Evolutionary conservation across 2,113 vertebrate species (phyloP).

Genomic region (Tiliqua scincoides): DNA sequence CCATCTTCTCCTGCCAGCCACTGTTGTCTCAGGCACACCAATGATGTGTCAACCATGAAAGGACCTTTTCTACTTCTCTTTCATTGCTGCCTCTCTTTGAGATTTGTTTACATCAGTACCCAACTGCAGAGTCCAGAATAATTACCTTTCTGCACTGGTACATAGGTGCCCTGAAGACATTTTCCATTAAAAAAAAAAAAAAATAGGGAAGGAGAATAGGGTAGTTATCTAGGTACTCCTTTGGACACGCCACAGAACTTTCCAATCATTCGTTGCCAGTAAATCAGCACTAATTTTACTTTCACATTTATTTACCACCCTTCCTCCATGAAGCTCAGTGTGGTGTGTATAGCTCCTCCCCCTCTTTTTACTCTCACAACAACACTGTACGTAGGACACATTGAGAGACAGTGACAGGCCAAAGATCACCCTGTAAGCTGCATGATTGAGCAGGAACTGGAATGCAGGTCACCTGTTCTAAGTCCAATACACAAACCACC

Average conservation of each 20-base stretch:
- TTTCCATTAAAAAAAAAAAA: too few relatives aligned
- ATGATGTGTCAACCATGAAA: not conserved
- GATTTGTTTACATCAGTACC: not conserved
- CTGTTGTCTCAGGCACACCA: not conserved
- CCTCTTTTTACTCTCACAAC: too few relatives aligned
- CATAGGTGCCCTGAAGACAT: not conserved
- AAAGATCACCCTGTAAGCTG: too few relatives aligned
- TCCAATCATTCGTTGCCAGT: not conserved
- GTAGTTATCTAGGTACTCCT: not conserved
- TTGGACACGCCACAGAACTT: not conserved
- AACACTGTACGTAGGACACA: too few relatives aligned
- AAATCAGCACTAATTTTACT: too few relatives aligned
- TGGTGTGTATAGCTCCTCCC: too few relatives aligned
- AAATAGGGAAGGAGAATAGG: not conserved
- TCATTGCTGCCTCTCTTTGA: not conserved
- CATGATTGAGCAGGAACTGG: too few relatives aligned
- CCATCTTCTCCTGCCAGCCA: not conserved
- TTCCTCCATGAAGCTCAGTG: too few relatives aligned
- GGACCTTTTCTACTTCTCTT: not conserved
- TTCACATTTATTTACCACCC: not conserved
- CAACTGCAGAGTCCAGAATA: not conserved
- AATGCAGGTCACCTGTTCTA: too few relatives aligned
- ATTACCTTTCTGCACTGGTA: not conserved
- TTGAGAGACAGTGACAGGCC: too few relatives aligned
- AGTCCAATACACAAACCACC: too few relatives aligned